Base-by-base conservation (phyloP, 2,888 invertebrate genomes). In the Dusona sp. region DNA sequence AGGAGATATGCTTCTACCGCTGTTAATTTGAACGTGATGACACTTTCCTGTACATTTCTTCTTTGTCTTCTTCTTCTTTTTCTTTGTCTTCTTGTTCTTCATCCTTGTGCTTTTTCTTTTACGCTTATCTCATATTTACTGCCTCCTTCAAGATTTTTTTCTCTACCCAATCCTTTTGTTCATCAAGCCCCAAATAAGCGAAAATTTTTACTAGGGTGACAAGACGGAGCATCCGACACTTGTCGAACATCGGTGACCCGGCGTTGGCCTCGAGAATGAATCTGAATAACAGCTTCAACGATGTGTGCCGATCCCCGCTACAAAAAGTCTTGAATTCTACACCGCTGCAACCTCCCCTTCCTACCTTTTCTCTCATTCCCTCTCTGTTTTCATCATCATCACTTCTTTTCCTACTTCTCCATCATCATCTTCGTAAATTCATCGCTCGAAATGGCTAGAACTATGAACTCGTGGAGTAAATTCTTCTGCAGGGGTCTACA, bases 261-360 rank as follows among this genome's bases (percentile, higher is more conserved):
- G 77, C 25, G 48, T n/a, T 48, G 68, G 61, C 36, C 75, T 42
- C 61, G 38, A 38, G 29, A 13, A 61, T 61, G 70, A 80, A 48
- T 51, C 33, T 72, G 80, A 70, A 84, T 77, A 84, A 84, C 65
- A 57, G 77, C 54, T 80, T 84, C 84, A 72, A 54, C 80, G 70
- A 29, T 48, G 68, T 70, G 80, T 84, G 72, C 65, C 45, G 77
- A 80, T 25, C 13, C 42, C 29, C 51, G 33, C n/a, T 25, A 75
- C 54, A 61, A 79, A 74, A 67, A 68, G n/a, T 11, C 25, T 45
- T 8, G 13, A 54, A 54, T 29, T 64, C 51, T n/a, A 13, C 38
- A 48, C 33, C 61, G 29, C 48, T 57, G 42, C 74, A 13, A 29
- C 22, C 38, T 38, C 8, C 8, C 2, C 19, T n/a, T 38, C 0